A percentile compares a stretch with the other conserved stretches of the same genome.
phyloP scores from a whole-genome alignment of 2,888 invertebrate species.

The Anaspis maculata region DNA sequence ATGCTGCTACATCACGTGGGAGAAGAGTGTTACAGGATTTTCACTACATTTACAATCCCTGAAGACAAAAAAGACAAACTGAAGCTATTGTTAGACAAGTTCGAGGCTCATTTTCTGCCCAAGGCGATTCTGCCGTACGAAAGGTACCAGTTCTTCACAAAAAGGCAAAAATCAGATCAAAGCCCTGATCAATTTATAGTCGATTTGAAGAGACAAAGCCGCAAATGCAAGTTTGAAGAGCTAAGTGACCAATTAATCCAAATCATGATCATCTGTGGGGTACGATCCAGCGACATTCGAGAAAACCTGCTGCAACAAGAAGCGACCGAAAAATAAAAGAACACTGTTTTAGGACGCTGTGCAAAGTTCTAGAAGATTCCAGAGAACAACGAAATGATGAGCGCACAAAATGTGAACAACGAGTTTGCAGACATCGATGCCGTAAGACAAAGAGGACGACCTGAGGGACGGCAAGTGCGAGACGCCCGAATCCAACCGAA shows the following conservation, averaged over 20 bases:
- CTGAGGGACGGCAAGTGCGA: too few relatives aligned
- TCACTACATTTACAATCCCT: not conserved
- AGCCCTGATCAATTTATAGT: conserved; percentile 2
- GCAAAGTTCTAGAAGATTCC: not conserved
- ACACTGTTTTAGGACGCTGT: not conserved
- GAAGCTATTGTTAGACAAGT: not conserved
- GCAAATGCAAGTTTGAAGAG: conserved; percentile 2
- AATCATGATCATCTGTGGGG: not conserved
- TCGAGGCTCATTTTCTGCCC: conserved; percentile 2
- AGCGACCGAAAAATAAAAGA: not conserved
- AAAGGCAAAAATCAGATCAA: not conserved
- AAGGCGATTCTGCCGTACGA: conserved; percentile 1
- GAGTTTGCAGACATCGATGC: too few relatives aligned
- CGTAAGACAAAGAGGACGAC: too few relatives aligned
- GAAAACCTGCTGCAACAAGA: not conserved
- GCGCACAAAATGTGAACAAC: not conserved
- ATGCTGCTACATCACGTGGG: conserved; percentile 1
- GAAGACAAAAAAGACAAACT: not conserved
- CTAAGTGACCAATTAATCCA: conserved; percentile 2
- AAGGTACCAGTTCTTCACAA: conserved; percentile 2
- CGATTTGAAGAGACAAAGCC: not conserved
- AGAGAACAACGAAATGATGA: not conserved
- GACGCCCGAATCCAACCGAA: too few relatives aligned
- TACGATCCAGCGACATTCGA: not conserved
- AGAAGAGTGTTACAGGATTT: not conserved